Evolutionary conservation across 2,797 vertebrate genomes (phyloP).

Genomic region (Cossypha heuglini): DNA sequence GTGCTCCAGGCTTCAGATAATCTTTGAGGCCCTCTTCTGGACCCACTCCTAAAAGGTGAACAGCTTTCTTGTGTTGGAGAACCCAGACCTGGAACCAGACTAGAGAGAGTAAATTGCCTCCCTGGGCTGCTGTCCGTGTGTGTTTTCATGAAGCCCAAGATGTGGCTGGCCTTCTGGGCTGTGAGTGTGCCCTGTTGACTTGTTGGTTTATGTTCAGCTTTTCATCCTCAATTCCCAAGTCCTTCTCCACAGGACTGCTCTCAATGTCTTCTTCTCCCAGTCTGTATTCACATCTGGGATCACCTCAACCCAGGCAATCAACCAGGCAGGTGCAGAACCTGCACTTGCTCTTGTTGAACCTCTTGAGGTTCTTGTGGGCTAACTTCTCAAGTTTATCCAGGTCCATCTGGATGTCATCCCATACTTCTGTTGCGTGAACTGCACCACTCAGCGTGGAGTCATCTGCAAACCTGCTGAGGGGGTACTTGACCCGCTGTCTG

Average conservation of each 20-base stretch:
- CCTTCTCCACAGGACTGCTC: not conserved
- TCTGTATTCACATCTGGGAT: not conserved
- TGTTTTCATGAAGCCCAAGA: not conserved
- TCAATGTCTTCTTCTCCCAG: not conserved
- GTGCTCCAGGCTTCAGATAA: not conserved
- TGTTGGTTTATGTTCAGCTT: not conserved
- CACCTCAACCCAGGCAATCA: not conserved
- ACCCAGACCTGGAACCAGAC: not conserved
- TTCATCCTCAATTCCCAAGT: not conserved
- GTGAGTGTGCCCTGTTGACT: not conserved
- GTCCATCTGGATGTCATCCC: not conserved
- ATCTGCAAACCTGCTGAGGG: not conserved
- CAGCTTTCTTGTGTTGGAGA: not conserved
- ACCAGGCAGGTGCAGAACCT: too few species aligned
- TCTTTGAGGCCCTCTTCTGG: not conserved
- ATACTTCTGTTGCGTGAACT: not conserved
- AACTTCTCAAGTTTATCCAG: not conserved
- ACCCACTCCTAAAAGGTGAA: not conserved
- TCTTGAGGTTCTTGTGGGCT: not conserved
- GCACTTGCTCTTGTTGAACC: not conserved
- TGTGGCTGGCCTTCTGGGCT: accelerated
- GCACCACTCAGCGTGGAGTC: not conserved
- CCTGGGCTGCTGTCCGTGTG: accelerated
- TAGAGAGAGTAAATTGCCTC: not conserved
- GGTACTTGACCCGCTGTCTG: not conserved